A percentile compares a stretch with the other conserved stretches of the same genome.
Conservation (phyloP, 2,797 vertebrate species). For the Melopsittacus undulatus region DNA sequence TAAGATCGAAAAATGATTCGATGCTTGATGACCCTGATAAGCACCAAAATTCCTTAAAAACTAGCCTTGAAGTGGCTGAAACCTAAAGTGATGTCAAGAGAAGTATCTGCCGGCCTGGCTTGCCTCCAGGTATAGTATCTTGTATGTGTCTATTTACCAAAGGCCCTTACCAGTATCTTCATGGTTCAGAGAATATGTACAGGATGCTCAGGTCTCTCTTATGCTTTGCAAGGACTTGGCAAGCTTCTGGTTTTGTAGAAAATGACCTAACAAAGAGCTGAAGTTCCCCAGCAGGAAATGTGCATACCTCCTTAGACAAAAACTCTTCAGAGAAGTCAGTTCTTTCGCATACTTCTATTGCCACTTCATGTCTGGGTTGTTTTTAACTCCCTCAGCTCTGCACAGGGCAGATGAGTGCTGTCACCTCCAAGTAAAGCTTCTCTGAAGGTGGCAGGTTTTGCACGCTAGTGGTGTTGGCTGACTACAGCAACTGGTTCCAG, state of each 20-base stretch:
- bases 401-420: not conserved
- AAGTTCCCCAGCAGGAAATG: not conserved
- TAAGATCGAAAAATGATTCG: not conserved
- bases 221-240: not conserved
- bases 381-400: not conserved
- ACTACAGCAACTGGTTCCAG: not conserved
- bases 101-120: not conserved
- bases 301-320: not conserved
- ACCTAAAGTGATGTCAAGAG: not conserved
- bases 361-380: not conserved
- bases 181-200: accelerated
- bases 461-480: accelerated
- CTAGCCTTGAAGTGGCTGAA: not conserved
- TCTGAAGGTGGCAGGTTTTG: not conserved
- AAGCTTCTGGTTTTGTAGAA: not conserved
- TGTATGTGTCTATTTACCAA: not conserved
- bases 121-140: not conserved
- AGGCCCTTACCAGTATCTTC: not conserved
- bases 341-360: not conserved
- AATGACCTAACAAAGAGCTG: not conserved
- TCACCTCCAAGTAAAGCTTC: not conserved
- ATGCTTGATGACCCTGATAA: not conserved
- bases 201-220: not conserved
- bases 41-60: not conserved
- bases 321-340: not conserved